Evolutionary conservation across 2,888 invertebrate genomes (phyloP).

Genomic region (Leptura quadrifasciata): DNA sequence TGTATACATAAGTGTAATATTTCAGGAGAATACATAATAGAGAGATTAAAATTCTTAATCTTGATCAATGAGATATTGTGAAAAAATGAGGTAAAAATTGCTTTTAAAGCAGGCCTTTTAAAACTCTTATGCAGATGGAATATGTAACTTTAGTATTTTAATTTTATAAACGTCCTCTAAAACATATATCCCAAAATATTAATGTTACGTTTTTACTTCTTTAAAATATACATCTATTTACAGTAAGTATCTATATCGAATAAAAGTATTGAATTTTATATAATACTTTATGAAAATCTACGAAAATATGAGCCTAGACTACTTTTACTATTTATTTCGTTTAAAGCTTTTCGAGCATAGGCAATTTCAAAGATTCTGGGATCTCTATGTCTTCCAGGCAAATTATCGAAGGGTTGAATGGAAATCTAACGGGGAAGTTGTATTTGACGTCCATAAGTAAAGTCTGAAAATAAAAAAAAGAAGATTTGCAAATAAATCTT

Average conservation of each 20-base stretch:
- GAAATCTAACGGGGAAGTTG: conserved; percentile 88
- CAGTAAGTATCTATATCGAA: conserved; percentile 1
- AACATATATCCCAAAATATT: conserved; percentile 17
- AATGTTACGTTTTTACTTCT: conserved; percentile 11
- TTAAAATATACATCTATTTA: conserved; percentile 35
- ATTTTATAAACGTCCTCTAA: not conserved
- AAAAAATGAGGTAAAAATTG: not conserved
- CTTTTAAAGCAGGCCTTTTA: not conserved
- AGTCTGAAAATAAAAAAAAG: conserved; percentile 74
- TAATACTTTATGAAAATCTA: conserved; percentile 13
- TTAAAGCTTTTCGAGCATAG: conserved; percentile 79
- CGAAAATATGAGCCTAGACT: conserved; percentile 23
- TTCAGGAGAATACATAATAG: not conserved
- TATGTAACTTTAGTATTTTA: not conserved
- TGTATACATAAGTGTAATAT: conserved; percentile 8
- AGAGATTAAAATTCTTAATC: not conserved
- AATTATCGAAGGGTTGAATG: conserved; percentile 90
- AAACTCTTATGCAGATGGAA: not conserved
- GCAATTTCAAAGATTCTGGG: conserved; percentile 85
- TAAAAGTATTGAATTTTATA: not conserved
- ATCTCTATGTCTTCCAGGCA: conserved; percentile 92
- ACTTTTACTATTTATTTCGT: conserved; percentile 19
- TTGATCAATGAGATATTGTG: not conserved
- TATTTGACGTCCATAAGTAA: conserved; percentile 91
- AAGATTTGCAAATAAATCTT: too few species aligned